phyloP scores from a whole-genome alignment of 2,888 invertebrate genomes.

The Andrena flavipes region DNA sequence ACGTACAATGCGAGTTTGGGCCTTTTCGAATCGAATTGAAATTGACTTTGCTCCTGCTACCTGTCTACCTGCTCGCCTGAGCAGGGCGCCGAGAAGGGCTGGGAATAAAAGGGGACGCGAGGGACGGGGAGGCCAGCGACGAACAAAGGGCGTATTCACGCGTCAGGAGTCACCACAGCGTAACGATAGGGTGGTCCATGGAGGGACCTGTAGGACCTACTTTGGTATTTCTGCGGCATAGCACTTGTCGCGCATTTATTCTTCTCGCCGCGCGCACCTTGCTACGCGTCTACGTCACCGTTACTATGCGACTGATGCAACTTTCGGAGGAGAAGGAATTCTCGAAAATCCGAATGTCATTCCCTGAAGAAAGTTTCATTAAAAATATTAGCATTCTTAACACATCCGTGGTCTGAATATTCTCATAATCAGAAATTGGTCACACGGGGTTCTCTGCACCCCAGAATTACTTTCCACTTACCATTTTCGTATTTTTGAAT shows the following conservation, averaged over 20 bases:
- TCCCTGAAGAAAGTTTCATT: too few species aligned
- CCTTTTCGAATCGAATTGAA: constrained; percentile 65
- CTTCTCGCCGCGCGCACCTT: constrained; percentile 29
- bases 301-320: background rate
- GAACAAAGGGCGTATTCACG: constrained; percentile 79
- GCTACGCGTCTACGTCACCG: constrained; percentile 11
- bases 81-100: constrained; percentile 56
- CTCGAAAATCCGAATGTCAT: too few species aligned
- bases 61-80: constrained; percentile 65
- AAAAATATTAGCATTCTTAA: too few species aligned
- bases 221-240: constrained; percentile 67
- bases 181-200: constrained; percentile 76
- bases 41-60: constrained; percentile 67
- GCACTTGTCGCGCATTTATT: constrained; percentile 71
- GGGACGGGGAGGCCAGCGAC: constrained; percentile 43
- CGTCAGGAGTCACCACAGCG: constrained; percentile 81
- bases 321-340: too few species aligned
- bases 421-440: too few species aligned
- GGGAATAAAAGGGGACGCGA: constrained; percentile 45
- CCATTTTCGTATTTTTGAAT: too few species aligned
- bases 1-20: constrained; percentile 39
- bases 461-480: too few species aligned
- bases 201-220: constrained; percentile 69
- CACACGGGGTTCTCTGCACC: too few species aligned
- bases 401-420: too few species aligned